These are phyloP conservation scores for Botia almorhae DNA, from an alignment of 2,797 vertebrate genomes.

Conservation along the genomic window DNA sequence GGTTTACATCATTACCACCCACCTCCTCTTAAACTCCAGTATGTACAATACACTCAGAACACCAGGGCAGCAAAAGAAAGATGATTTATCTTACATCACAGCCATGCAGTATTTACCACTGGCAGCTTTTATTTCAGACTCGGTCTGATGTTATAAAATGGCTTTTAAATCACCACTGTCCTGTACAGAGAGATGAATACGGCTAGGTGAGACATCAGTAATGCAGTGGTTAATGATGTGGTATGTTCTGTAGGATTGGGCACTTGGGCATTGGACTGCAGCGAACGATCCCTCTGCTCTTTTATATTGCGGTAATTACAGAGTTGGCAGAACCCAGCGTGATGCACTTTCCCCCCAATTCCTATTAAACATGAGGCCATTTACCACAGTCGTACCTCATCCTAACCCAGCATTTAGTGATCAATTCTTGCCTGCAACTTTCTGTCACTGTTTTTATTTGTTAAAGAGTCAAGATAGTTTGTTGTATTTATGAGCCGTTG, in stretches of 20 bases:
- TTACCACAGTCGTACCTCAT: conserved; percentile 56
- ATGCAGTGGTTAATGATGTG: conserved; percentile 51
- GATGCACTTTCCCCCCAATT: conserved; percentile 50
- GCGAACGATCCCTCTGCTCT: conserved; percentile 47
- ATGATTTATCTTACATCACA: conserved; percentile 16
- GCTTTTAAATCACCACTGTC: conserved; percentile 30
- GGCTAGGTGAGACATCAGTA: conserved; percentile 30
- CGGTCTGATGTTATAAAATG: conserved; percentile 33
- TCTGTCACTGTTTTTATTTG: conserved; percentile 21
- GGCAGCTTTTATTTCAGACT: conserved; percentile 35
- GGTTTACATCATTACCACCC: conserved; percentile 27
- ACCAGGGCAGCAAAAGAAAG: conserved; percentile 2
- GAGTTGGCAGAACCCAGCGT: conserved; percentile 55
- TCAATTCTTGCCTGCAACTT: conserved; percentile 21
- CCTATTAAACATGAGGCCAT: conserved; percentile 51
- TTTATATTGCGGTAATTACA: conserved; percentile 55
- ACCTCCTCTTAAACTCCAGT: conserved; percentile 25
- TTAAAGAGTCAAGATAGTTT: not conserved
- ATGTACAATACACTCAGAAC: conserved; percentile 33
- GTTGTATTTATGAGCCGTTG: conserved; percentile 18
- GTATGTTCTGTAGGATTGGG: conserved; percentile 35
- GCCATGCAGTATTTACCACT: conserved; percentile 4
- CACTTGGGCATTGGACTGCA: conserved; percentile 37
- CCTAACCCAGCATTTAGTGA: conserved; percentile 28
- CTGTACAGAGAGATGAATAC: conserved; percentile 26